Conservation (phyloP, 2,797 vertebrate genomes). For the Cephalopachus bancanus region DNA sequence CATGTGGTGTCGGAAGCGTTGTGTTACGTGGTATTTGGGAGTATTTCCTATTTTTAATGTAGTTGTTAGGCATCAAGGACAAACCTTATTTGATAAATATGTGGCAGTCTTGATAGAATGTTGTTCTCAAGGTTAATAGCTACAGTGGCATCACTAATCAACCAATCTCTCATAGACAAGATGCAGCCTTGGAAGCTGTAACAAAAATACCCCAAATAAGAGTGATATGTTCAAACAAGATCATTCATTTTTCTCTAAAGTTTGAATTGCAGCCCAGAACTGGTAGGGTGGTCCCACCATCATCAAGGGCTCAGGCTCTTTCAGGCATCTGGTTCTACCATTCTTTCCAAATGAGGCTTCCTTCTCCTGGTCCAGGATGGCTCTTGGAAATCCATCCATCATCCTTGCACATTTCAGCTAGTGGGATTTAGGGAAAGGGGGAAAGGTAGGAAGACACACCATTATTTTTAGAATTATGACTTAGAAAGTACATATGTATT, state of each 20-base stretch:
- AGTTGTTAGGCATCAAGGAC: background rate
- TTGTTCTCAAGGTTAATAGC: background rate
- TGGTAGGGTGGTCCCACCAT: rapidly evolving
- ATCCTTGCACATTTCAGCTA: background rate
- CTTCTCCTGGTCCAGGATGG: background rate
- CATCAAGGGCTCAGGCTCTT: background rate
- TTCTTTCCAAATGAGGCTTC: background rate
- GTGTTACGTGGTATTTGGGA: background rate
- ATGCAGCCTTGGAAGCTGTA: background rate
- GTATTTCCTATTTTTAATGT: rapidly evolving
- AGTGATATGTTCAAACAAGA: background rate
- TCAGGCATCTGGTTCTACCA: background rate
- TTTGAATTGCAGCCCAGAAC: background rate
- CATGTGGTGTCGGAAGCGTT: background rate
- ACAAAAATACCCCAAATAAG: background rate
- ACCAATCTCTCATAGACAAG: background rate
- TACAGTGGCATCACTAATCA: background rate
- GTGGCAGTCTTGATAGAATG: background rate
- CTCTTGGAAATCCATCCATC: background rate
- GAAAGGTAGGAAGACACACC: rapidly evolving
- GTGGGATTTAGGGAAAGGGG: background rate
- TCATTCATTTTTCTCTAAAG: no score
- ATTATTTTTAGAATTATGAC: background rate
- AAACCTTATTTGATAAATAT: background rate
- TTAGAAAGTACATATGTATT: background rate